Percentiles rank a stretch among this genome's conserved stretches.
phyloP scores from a whole-genome alignment of 2,797 vertebrate species.

The Danionella dracula region DNA sequence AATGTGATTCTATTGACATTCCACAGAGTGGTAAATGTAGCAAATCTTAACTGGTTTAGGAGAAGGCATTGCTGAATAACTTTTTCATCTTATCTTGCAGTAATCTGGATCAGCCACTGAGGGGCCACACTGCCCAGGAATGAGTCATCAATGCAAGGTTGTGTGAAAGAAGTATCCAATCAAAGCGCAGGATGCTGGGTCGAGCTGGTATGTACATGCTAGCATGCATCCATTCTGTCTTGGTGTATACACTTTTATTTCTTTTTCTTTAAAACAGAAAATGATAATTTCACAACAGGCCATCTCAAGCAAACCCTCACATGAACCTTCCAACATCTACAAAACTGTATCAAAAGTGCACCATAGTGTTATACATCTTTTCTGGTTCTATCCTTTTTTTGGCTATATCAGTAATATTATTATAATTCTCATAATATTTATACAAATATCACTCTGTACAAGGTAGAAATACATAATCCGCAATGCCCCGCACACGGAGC shows the following conservation, averaged over 20 bases:
- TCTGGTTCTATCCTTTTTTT: conserved; percentile 64
- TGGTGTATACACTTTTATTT: conserved; percentile 70
- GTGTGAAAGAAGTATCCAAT: background rate
- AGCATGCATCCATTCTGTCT: conserved; percentile 47
- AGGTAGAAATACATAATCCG: conserved; percentile 82
- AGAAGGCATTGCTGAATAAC: too few relatives aligned
- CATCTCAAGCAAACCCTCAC: conserved; percentile 79
- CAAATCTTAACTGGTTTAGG: too few relatives aligned
- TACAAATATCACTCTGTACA: conserved; percentile 89
- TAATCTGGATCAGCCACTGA: conserved; percentile 24
- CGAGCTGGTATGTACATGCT: conserved; percentile 29
- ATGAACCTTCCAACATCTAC: conserved; percentile 80
- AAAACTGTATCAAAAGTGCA: conserved; percentile 90
- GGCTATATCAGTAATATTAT: conserved; percentile 61
- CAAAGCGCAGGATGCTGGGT: conserved; percentile 10
- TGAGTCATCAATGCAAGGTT: conserved; percentile 61
- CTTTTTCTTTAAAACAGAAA: conserved; percentile 88
- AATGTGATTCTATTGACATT: too few relatives aligned
- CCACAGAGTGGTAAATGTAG: too few relatives aligned
- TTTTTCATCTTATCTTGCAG: background rate
- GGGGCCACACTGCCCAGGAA: conserved; percentile 48
- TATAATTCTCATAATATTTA: conserved; percentile 78
- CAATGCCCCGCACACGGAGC: conserved; percentile 70
- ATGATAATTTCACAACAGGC: conserved; percentile 79
- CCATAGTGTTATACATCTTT: conserved; percentile 82